Conservation (phyloP, 1,140 invertebrate species). For the Zaprionus inermis region DNA sequence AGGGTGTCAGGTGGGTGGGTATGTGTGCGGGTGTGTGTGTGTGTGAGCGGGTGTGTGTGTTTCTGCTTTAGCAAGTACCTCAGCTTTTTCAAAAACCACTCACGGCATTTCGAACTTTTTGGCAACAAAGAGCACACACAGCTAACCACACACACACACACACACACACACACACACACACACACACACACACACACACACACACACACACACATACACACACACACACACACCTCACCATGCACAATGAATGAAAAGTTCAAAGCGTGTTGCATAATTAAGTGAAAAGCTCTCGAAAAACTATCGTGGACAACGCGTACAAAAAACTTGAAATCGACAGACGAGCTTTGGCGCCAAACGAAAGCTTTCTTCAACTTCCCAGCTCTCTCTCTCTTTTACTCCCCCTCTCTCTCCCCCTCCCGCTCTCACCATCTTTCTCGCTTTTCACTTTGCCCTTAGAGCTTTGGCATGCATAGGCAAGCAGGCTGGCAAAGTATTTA, state of each 20-base stretch:
- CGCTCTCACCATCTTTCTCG: too few relatives aligned
- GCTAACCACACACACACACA: slow-evolving; percentile 3
- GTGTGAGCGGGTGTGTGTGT: background rate
- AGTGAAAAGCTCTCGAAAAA: slow-evolving; percentile 53
- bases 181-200: background rate
- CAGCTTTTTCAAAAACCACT: slow-evolving; percentile 23
- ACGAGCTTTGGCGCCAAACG: slow-evolving; percentile 27
- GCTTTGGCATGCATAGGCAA: slow-evolving; percentile 16
- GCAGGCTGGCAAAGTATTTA: slow-evolving; percentile 35
- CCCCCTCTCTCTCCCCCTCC: background rate
- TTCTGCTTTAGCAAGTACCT: background rate
- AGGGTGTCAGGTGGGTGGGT: background rate
- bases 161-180: slow-evolving; percentile 4
- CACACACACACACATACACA: too few relatives aligned
- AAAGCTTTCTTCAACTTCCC: slow-evolving; percentile 30
- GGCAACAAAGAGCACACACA: background rate
- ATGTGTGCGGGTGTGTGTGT: slow-evolving; percentile 1
- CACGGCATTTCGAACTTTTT: slow-evolving; percentile 18
- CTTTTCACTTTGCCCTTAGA: background rate
- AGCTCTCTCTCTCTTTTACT: background rate
- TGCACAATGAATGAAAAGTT: slow-evolving; percentile 56
- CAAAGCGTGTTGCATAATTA: slow-evolving; percentile 62
- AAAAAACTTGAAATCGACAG: slow-evolving; percentile 36
- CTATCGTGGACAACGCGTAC: slow-evolving; percentile 25
- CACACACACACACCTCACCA: background rate